Evolutionary conservation across 2,888 invertebrate species (phyloP).

Genomic region (Ichneumon xanthorius): DNA sequence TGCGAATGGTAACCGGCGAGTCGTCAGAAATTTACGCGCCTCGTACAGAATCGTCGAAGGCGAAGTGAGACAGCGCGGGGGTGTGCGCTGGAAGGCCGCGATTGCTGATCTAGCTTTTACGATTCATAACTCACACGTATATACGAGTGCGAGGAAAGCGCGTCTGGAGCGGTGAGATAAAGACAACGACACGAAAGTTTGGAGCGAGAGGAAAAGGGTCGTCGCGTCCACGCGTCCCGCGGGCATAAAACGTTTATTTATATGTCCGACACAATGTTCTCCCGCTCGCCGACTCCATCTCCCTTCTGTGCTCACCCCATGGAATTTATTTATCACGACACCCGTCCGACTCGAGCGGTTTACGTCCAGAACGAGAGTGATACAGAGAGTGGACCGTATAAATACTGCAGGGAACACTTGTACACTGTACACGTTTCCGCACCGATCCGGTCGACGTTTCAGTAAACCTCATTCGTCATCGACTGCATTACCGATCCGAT

Average conservation of each 20-base stretch:
- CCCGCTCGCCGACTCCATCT: slow-evolving; percentile 59
- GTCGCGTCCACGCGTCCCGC: slow-evolving; percentile 65
- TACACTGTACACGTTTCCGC: slow-evolving; percentile 1
- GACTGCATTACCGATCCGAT: background rate
- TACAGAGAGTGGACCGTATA: slow-evolving; percentile 24
- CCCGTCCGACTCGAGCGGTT: slow-evolving; percentile 42
- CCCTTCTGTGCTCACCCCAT: slow-evolving; percentile 67
- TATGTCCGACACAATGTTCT: slow-evolving; percentile 83
- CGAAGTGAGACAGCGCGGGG: slow-evolving; percentile 53
- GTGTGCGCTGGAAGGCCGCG: slow-evolving; percentile 31
- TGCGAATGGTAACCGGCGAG: slow-evolving; percentile 48
- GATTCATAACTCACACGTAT: slow-evolving; percentile 82
- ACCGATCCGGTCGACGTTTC: background rate
- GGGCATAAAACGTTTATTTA: slow-evolving; percentile 84
- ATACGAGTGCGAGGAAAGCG: slow-evolving; percentile 60
- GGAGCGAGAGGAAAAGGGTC: slow-evolving; percentile 64
- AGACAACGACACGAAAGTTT: slow-evolving; percentile 67
- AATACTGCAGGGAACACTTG: slow-evolving; percentile 2
- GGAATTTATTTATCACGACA: slow-evolving; percentile 79
- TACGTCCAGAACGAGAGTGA: slow-evolving; percentile 47
- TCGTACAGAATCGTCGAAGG: slow-evolving; percentile 51
- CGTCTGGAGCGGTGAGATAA: slow-evolving; percentile 68
- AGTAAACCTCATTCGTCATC: background rate
- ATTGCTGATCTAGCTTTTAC: slow-evolving; percentile 81
- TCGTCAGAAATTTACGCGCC: slow-evolving; percentile 58